Conservation (phyloP, 2,888 invertebrate species). For the Subacronicta megacephala region DNA sequence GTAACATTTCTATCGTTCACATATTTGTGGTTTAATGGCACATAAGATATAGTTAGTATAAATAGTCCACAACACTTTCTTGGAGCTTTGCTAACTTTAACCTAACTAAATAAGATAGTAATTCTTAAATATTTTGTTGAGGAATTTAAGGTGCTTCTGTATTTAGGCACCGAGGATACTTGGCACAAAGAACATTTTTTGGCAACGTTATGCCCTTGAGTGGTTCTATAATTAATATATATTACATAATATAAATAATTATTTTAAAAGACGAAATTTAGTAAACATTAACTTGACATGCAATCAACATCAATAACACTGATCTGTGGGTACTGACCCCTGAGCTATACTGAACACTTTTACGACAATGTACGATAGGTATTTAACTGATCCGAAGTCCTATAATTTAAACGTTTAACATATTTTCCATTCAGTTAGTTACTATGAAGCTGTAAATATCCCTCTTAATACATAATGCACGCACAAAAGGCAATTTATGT, state of each 20-base stretch:
- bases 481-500: constrained; percentile 78
- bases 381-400: constrained; percentile 62
- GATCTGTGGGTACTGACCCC: constrained; percentile 59
- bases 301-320: constrained; percentile 73
- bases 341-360: constrained; percentile 59
- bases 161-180: constrained; percentile 50
- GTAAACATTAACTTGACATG: constrained; percentile 76
- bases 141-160: constrained; percentile 39
- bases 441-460: constrained; percentile 68
- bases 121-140: constrained; percentile 49
- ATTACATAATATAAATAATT: constrained; percentile 58
- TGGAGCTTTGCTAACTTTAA: constrained; percentile 37
- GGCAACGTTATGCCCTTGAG: constrained; percentile 43
- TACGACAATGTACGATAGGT: constrained; percentile 48
- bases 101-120: constrained; percentile 50
- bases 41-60: constrained; percentile 46
- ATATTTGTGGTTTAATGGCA: constrained; percentile 45
- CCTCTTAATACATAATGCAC: constrained; percentile 67
- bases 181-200: constrained; percentile 54
- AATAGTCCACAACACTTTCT: constrained; percentile 52
- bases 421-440: constrained; percentile 67
- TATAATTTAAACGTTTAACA: constrained; percentile 62
- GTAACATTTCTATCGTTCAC: constrained; percentile 40
- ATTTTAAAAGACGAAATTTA: constrained; percentile 62
- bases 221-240: constrained; percentile 54